Conservation (phyloP, 2,797 vertebrate species). For the Eleutherodactylus coqui region DNA sequence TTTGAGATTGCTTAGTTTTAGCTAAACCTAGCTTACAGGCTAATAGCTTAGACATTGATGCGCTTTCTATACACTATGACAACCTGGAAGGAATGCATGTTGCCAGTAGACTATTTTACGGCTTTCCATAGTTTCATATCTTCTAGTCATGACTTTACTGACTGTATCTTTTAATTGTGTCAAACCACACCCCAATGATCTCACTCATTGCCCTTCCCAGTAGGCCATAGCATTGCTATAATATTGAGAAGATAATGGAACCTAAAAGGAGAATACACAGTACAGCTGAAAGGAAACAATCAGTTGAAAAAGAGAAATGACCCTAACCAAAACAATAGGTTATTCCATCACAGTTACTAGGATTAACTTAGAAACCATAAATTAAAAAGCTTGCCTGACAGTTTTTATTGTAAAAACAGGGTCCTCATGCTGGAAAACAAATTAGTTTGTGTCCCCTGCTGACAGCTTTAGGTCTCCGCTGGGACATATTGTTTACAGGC, state of each 20-base stretch:
- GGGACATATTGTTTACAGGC: no score
- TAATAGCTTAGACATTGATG: no score
- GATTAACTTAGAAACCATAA: not conserved
- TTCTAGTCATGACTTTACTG: not conserved
- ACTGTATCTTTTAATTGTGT: not conserved
- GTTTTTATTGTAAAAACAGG: not conserved
- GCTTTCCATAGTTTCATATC: not conserved
- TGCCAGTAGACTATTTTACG: not conserved
- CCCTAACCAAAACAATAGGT: not conserved
- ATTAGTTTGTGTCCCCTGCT: no score
- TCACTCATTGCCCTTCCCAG: not conserved
- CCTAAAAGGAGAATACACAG: not conserved
- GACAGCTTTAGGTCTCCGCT: no score
- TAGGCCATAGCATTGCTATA: not conserved
- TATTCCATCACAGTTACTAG: not conserved
- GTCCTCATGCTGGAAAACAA: no score
- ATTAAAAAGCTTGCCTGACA: not conserved
- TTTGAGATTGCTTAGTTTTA: no score
- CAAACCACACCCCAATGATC: not conserved
- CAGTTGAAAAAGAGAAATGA: not conserved
- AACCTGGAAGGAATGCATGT: no score
- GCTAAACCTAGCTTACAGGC: no score
- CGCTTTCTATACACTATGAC: no score
- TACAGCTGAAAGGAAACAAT: not conserved
- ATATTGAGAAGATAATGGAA: not conserved